phyloP scores from a whole-genome alignment of 37 sponge, comb jelly and placozoan species.

The Cladorhizidae sp. region DNA sequence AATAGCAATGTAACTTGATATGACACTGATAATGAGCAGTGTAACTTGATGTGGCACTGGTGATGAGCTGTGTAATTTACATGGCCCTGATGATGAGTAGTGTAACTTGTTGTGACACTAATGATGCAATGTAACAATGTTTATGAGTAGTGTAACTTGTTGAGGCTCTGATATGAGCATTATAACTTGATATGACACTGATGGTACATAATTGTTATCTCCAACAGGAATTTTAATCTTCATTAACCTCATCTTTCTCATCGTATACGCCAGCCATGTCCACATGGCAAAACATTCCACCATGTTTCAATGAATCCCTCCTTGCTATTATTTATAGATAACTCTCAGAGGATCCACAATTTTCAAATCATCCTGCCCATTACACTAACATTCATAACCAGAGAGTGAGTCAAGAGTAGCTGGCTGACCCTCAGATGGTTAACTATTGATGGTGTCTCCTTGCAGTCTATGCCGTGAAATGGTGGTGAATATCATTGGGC shows the following conservation, averaged over 20 bases:
- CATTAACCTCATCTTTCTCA: conserved; percentile 47
- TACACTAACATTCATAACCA: conserved; percentile 23
- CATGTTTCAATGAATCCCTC: neutral
- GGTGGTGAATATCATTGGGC: conserved; percentile 57
- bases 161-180: no score
- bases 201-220: no score
- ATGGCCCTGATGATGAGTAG: no score
- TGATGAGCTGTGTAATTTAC: no score
- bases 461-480: conserved; percentile 76
- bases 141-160: no score
- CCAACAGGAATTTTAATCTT: conserved; percentile 45
- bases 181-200: no score
- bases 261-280: conserved; percentile 13
- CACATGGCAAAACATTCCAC: neutral
- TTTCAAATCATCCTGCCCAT: conserved; percentile 19
- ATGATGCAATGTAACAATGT: no score
- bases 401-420: conserved; percentile 22
- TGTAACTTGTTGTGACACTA: no score
- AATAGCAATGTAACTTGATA: no score
- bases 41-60: no score
- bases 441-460: neutral
- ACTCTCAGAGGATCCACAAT: neutral
- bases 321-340: neutral
- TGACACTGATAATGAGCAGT: no score
- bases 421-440: neutral